Percentiles rank a stretch among this genome's conserved stretches.
phyloP scores from a whole-genome alignment of 2,113 vertebrate species.

The Pluvianellus socialis region DNA sequence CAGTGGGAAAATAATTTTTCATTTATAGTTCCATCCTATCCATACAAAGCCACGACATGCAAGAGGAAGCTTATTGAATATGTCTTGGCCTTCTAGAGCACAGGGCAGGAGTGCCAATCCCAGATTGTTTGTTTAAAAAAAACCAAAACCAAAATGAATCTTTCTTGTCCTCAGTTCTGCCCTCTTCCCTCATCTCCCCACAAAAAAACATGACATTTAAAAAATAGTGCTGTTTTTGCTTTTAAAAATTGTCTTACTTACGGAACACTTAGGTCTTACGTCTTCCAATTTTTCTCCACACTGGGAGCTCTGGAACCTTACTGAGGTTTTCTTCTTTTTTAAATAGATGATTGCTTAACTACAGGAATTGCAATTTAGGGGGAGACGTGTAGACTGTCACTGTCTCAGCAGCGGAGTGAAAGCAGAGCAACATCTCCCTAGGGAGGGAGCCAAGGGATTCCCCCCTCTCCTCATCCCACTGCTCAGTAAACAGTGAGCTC shows the following conservation, averaged over 20 bases:
- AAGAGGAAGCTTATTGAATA: not conserved
- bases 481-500: not conserved
- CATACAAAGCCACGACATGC: not conserved
- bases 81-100: not conserved
- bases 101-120: not conserved
- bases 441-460: not conserved
- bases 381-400: not conserved
- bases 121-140: not conserved
- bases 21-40: not conserved
- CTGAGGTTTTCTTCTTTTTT: not conserved
- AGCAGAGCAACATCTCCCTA: not conserved
- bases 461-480: not conserved
- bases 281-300: not conserved
- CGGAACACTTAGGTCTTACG: not conserved
- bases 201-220: not conserved
- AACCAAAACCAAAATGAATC: not conserved
- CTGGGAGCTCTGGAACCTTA: not conserved
- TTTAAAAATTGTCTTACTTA: not conserved
- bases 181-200: not conserved
- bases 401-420: not conserved
- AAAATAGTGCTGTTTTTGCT: not conserved
- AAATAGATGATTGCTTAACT: not conserved
- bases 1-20: not conserved
- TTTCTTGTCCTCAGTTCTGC: not conserved
- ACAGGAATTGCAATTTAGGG: not conserved